These are phyloP conservation scores for Patella ulyssiponensis DNA, from an alignment of 2,888 invertebrate genomes.

Conservation along the genomic window DNA sequence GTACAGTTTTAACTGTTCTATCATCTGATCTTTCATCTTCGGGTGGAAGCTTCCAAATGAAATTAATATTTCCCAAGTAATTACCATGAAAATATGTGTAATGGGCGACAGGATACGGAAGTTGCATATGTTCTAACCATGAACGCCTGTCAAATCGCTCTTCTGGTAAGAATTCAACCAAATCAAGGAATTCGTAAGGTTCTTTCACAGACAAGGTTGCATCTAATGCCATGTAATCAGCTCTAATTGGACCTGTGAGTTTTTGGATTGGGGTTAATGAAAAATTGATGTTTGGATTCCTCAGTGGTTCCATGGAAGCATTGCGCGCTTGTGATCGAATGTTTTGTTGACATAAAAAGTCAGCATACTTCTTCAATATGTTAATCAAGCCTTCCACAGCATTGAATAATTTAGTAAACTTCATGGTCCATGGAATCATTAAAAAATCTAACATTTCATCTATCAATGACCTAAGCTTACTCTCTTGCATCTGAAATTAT, in stretches of 20 bases:
- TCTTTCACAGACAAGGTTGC: too few relatives aligned
- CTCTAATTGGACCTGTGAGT: neutral
- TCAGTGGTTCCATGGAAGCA: too few relatives aligned
- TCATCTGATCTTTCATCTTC: constrained; percentile 13
- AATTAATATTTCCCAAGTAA: constrained; percentile 16
- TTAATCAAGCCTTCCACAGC: constrained; percentile 2
- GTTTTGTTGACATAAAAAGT: constrained; percentile 3
- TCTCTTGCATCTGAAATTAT: constrained; percentile 15
- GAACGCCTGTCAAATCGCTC: constrained; percentile 8
- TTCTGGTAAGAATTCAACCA: constrained; percentile 2
- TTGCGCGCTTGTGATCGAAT: neutral
- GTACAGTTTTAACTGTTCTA: constrained; percentile 13
- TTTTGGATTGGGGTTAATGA: constrained; percentile 7
- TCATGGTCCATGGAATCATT: too few relatives aligned
- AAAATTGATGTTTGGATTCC: constrained; percentile 19
- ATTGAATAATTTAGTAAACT: neutral
- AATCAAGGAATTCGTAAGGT: neutral
- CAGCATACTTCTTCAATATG: constrained; percentile 8
- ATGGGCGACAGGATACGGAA: constrained; percentile 5
- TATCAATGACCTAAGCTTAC: neutral
- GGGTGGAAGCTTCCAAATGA: constrained; percentile 14
- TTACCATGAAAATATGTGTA: constrained; percentile 19
- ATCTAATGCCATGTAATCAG: neutral
- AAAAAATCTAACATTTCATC: constrained; percentile 2
- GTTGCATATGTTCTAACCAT: constrained; percentile 1